A percentile compares a stretch with the other conserved stretches of the same genome.
Conservation (phyloP, 2,113 vertebrate genomes). For the Rallus limicola region DNA sequence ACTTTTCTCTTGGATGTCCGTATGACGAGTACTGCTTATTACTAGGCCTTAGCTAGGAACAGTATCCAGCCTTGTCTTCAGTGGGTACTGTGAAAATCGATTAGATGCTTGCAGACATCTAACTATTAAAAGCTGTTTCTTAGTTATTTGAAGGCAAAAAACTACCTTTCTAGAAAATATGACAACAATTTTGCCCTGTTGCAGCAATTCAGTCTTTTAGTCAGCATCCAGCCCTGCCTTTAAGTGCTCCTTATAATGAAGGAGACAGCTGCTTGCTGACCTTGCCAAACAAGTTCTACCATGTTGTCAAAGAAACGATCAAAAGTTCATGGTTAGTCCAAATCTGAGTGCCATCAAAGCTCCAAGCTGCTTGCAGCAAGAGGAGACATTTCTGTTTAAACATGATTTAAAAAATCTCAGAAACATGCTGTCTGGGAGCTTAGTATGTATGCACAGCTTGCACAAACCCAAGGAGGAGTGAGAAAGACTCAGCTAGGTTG, state of each 20-base stretch:
- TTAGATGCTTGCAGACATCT: neutral
- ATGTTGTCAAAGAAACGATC: neutral
- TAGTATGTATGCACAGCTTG: neutral
- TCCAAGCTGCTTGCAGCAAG: neutral
- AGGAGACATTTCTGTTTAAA: constrained; percentile 12
- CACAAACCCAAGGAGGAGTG: neutral
- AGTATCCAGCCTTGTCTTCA: neutral
- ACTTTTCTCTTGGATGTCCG: neutral
- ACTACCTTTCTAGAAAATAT: neutral
- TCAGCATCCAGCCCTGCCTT: neutral
- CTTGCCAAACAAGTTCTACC: constrained; percentile 36
- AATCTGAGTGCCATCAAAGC: neutral
- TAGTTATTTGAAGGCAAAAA: neutral
- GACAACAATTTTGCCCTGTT: neutral
- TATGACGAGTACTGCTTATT: neutral
- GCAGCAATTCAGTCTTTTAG: neutral
- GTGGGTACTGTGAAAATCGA: neutral
- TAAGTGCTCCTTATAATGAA: neutral
- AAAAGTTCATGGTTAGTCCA: constrained; percentile 21
- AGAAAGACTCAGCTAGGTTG: neutral
- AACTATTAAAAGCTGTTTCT: neutral
- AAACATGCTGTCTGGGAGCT: neutral
- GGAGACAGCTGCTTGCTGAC: neutral
- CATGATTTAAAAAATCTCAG: neutral
- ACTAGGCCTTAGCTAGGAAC: neutral